phyloP scores from a whole-genome alignment of 2,797 vertebrate species.

The Leptoclinus maculatus region DNA sequence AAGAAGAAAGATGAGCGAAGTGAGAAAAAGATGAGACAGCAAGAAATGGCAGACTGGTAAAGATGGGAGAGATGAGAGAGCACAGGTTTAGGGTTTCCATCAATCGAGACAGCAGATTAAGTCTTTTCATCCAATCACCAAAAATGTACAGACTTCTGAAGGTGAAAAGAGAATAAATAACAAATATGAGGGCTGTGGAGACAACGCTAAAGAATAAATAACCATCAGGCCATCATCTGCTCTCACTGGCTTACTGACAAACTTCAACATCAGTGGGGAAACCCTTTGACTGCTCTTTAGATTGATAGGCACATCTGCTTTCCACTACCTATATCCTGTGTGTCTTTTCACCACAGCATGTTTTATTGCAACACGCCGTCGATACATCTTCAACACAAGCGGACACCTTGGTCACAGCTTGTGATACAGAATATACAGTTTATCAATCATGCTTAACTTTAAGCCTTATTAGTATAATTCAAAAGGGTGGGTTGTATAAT shows the following conservation, averaged over 20 bases:
- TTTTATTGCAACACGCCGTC: not conserved
- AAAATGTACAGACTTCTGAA: constrained; percentile 16
- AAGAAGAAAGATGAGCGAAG: constrained; percentile 17
- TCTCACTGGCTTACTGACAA: constrained; percentile 2
- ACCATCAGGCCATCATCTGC: not conserved
- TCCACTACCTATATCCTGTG: not conserved
- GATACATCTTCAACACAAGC: not conserved
- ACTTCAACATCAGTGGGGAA: not conserved
- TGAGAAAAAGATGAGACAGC: constrained; percentile 22
- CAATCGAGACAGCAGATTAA: not conserved
- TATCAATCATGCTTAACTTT: not conserved
- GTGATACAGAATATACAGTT: not conserved
- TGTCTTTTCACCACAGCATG: not conserved
- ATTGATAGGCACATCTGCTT: constrained; percentile 8
- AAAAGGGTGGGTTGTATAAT: not conserved
- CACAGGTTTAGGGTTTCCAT: not conserved
- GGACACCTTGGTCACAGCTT: not conserved
- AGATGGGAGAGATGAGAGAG: not conserved
- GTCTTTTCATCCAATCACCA: constrained; percentile 4
- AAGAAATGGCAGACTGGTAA: not conserved
- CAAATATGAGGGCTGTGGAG: not conserved
- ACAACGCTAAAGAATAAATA: not conserved
- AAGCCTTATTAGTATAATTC: not conserved
- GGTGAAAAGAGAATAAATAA: not conserved
- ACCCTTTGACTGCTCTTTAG: not conserved